A percentile compares a stretch with the other conserved stretches of the same genome.
phyloP scores from a whole-genome alignment of 2,113 vertebrate species.

The Polyodon spathula region DNA sequence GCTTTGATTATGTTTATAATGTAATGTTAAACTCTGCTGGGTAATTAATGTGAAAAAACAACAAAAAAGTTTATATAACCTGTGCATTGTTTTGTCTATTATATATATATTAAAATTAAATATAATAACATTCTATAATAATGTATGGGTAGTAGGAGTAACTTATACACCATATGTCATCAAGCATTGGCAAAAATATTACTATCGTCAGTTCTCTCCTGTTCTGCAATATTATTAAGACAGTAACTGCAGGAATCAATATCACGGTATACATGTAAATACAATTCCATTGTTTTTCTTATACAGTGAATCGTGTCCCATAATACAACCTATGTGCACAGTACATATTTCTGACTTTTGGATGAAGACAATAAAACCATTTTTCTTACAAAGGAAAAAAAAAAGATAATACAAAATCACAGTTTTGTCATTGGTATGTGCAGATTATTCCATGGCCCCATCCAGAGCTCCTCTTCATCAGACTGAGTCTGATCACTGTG shows the following conservation, averaged over 20 bases:
- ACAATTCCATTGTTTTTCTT: constrained; percentile 26
- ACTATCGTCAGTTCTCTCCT: too few relatives aligned
- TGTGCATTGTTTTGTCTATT: too few relatives aligned
- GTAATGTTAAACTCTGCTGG: too few relatives aligned
- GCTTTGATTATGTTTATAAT: background rate
- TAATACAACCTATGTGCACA: constrained; percentile 57
- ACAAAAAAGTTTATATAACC: too few relatives aligned
- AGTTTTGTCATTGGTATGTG: constrained; percentile 99
- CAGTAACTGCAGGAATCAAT: constrained; percentile 2
- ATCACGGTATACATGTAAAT: constrained; percentile 16
- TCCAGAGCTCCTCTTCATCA: constrained; percentile 93
- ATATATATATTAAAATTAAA: too few relatives aligned
- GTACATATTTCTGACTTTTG: constrained; percentile 22
- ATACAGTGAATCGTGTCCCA: constrained; percentile 50
- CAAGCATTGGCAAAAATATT: too few relatives aligned
- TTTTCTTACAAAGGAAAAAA: constrained; percentile 42
- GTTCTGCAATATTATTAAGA: too few relatives aligned
- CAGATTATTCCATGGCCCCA: constrained; percentile 96
- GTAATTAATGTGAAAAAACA: too few relatives aligned
- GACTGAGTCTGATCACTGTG: constrained; percentile 78
- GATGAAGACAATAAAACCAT: constrained; percentile 56
- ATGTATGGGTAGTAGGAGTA: too few relatives aligned
- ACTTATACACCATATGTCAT: too few relatives aligned
- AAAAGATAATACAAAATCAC: constrained; percentile 54
- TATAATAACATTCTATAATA: too few relatives aligned